Base-by-base conservation (phyloP, 2,797 vertebrate species). In the Bovichtus diacanthus region DNA sequence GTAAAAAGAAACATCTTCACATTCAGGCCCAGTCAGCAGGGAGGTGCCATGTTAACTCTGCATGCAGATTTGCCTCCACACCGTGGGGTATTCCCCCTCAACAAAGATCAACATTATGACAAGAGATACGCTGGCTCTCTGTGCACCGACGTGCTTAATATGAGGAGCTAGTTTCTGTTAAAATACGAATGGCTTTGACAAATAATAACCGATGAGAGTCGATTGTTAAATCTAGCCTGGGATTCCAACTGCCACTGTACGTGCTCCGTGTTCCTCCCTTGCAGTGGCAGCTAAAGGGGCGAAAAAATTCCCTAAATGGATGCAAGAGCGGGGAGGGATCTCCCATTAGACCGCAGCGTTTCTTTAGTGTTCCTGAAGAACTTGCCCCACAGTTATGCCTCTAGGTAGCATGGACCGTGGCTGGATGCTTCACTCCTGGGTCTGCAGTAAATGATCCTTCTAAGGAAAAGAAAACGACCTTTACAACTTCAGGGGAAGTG, bases 91-190 rank as follows among this genome's bases (percentile, higher is more conserved):
- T 79, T 78, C 59, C 56, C 67, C 43, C 80, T 78, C 77, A 72
- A 69, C 74, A 78, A 85, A 87, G 70, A 92, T 89, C 78, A 87
- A 86, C 85, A 86, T 84, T 79, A 69, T 72, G 83, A 89, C 78
- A 86, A 77, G 73, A 74, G 58, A 72, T 46, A 21, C 39, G 72
- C 23, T 23, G 2, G 44, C 49, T 41, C 67, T 70, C 49, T 23
- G 19, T 13, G 51, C 83, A 50, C 49, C 68, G 55, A 76, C 72
- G 44, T 77, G 73, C 53, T 78, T 81, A 78, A 85, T 69, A 79
- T 69, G 76, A 38, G 16, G 21, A 54, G 53, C 80, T 64, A 0
- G 62, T 39, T 70, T 63, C 82, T 72, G 69, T 29, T 83, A 63
- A 78, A 91, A 73, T 69, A 77, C 78, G 62, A 39, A 82, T 36